A percentile compares a stretch with the other conserved stretches of the same genome.
These are phyloP conservation scores for Apostichopus leukothele DNA, from an alignment of 53 echinoderm and acorn worm species.

Conservation along the genomic window DNA sequence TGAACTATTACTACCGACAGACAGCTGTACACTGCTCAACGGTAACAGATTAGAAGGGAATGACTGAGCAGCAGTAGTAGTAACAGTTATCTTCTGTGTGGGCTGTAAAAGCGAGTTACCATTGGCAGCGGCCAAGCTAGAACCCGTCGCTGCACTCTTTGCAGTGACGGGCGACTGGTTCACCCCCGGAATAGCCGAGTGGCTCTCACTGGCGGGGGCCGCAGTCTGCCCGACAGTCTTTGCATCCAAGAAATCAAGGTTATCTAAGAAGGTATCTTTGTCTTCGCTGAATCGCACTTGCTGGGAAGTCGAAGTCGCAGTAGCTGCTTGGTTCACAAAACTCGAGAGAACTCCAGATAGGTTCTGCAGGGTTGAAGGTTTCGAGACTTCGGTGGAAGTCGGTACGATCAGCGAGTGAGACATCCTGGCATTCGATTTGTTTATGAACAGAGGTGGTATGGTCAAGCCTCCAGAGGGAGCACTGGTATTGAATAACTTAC, in stretches of 20 bases:
- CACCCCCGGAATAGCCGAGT: not conserved
- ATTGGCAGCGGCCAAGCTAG: not conserved
- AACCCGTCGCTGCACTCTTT: not conserved
- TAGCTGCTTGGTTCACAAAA: not conserved
- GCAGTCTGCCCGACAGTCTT: not conserved
- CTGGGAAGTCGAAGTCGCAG: no score
- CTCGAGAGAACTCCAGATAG: not conserved
- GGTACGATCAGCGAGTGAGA: not conserved
- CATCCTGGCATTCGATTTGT: not conserved
- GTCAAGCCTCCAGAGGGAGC: not conserved
- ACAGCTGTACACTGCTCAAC: not conserved
- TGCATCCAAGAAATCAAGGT: not conserved
- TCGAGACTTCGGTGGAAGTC: not conserved
- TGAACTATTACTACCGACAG: not conserved
- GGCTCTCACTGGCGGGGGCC: not conserved
- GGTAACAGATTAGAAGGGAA: not conserved
- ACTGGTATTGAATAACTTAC: not conserved
- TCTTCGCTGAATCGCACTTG: not conserved
- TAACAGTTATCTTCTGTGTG: not conserved
- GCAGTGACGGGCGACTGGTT: not conserved
- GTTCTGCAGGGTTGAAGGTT: not conserved
- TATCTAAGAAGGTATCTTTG: not conserved
- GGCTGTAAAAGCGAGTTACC: not conserved
- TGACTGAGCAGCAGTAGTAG: not conserved
- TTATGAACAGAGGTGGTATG: not conserved